phyloP scores from a whole-genome alignment of 2,797 vertebrate species.

The Spea hammondii region DNA sequence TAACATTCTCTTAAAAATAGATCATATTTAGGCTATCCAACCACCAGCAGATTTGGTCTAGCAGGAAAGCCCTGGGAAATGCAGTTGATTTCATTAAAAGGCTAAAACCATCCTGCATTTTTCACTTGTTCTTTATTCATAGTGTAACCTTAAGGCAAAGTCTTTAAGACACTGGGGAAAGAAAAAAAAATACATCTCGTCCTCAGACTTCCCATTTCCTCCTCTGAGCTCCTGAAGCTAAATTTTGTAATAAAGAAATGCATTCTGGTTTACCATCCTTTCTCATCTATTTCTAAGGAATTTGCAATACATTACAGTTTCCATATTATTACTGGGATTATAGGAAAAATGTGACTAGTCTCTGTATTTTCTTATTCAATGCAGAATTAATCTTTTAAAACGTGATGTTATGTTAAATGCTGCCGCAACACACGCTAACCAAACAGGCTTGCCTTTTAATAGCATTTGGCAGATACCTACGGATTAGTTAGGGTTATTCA shows the following conservation, averaged over 20 bases:
- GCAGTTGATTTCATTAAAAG: conserved; percentile 48
- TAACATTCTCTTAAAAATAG: conserved; percentile 24
- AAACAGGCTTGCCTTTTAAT: too few species aligned
- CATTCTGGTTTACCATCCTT: conserved; percentile 14
- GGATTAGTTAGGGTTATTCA: too few species aligned
- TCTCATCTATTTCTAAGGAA: conserved; percentile 17
- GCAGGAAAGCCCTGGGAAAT: conserved; percentile 38
- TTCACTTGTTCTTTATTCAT: conserved; percentile 34
- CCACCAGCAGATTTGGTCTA: conserved; percentile 37
- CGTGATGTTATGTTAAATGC: too few species aligned
- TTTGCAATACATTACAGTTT: conserved; percentile 25
- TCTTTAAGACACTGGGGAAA: conserved; percentile 6
- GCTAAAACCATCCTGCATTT: conserved; percentile 39
- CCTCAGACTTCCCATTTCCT: conserved; percentile 36
- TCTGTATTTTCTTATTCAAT: too few species aligned
- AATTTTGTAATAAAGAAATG: conserved; percentile 43
- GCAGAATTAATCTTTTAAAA: too few species aligned
- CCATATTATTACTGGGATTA: conserved; percentile 31
- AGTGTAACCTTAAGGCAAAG: conserved; percentile 39
- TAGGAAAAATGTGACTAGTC: conserved; percentile 9
- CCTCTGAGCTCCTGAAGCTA: conserved; percentile 39
- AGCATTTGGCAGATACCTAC: too few species aligned
- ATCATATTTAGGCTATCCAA: conserved; percentile 26
- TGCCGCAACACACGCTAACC: too few species aligned
- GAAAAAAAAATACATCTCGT: conserved; percentile 17